Percentiles rank a stretch among this genome's conserved stretches.
Conservation (phyloP, 35 echinoderm and acorn worm genomes). For the Anneissia japonica region DNA sequence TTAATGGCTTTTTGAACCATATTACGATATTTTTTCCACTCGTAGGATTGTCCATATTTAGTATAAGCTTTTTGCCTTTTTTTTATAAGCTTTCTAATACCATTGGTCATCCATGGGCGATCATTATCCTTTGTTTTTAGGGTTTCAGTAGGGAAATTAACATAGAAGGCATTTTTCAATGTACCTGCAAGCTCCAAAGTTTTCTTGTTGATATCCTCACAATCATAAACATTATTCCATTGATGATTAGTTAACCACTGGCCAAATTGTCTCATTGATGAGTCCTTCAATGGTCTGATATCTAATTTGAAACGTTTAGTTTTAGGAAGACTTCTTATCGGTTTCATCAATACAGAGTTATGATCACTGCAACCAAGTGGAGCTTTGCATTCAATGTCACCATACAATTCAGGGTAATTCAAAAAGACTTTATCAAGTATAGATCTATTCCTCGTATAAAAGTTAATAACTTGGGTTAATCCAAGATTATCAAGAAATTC, state of each 20-base stretch:
- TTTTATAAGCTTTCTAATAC: too few species aligned
- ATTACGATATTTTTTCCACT: neutral
- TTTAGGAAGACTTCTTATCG: neutral
- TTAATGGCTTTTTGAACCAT: neutral
- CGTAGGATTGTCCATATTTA: neutral
- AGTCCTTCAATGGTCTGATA: neutral
- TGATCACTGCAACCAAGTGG: neutral
- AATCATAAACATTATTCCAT: neutral
- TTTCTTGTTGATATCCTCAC: neutral
- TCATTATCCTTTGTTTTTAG: neutral
- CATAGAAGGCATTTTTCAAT: neutral
- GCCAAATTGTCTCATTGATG: neutral
- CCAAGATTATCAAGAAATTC: too few species aligned
- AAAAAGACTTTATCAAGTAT: neutral
- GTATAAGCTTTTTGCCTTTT: neutral
- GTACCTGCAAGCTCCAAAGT: neutral
- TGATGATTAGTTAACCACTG: neutral
- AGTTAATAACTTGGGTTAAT: neutral
- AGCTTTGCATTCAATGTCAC: neutral
- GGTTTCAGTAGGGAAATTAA: neutral
- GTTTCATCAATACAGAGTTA: neutral
- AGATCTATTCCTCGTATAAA: neutral
- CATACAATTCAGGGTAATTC: neutral
- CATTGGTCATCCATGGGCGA: neutral
- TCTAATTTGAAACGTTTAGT: neutral